phyloP scores from a whole-genome alignment of 2,113 vertebrate species.

The Oxygymnocypris stewartii region DNA sequence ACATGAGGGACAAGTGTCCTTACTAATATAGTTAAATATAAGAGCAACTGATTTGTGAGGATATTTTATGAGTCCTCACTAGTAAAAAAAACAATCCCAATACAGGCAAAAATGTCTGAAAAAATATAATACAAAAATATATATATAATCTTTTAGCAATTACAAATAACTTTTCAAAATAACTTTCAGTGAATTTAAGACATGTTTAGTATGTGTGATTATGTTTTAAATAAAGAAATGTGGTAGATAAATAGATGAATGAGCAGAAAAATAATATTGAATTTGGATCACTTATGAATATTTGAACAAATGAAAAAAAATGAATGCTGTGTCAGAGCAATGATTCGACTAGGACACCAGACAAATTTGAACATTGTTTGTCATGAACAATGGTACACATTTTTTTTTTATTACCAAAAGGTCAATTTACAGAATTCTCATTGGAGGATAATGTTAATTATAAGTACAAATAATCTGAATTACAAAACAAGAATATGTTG shows the following conservation, averaged over 20 bases:
- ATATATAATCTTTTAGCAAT: background rate
- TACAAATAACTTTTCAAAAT: background rate
- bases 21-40: background rate
- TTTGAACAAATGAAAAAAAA: background rate
- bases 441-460: background rate
- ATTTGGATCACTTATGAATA: background rate
- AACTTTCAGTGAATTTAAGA: background rate
- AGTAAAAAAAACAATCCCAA: too few relatives aligned
- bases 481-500: background rate
- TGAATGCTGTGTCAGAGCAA: background rate
- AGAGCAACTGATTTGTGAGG: background rate
- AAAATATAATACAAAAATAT: too few relatives aligned
- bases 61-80: background rate
- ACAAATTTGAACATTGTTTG: background rate
- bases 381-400: background rate
- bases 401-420: background rate
- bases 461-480: background rate
- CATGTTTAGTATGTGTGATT: background rate
- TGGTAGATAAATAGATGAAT: background rate
- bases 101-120: too few relatives aligned
- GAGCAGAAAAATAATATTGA: background rate
- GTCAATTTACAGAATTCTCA: background rate
- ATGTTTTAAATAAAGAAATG: background rate
- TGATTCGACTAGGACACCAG: background rate
- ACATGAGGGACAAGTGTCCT: background rate